These are phyloP conservation scores for Ceratothoa steindachneri DNA, from an alignment of 2,888 invertebrate species.

Conservation along the genomic window DNA sequence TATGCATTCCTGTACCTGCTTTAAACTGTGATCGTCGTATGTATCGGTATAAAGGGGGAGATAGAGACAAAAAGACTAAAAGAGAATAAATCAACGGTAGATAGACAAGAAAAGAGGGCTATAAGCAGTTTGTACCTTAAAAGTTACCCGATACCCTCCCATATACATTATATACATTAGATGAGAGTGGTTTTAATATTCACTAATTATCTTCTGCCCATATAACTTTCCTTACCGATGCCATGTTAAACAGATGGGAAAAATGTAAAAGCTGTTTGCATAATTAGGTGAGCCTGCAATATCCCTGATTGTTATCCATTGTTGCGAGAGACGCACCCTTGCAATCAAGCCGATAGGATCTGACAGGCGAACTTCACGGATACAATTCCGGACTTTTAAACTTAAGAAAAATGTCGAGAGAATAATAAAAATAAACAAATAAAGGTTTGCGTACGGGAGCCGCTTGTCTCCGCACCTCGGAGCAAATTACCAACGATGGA, in stretches of 20 bases:
- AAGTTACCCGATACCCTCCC: too few relatives aligned
- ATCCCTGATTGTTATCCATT: slow-evolving; percentile 9
- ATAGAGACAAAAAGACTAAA: too few relatives aligned
- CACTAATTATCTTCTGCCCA: neutral
- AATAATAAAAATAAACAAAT: neutral
- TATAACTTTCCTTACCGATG: neutral
- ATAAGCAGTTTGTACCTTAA: too few relatives aligned
- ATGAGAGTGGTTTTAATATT: neutral
- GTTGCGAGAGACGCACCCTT: slow-evolving; percentile 13
- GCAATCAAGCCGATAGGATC: slow-evolving; percentile 10
- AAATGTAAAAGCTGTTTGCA: slow-evolving; percentile 7
- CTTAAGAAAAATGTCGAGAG: neutral
- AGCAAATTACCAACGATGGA: too few relatives aligned
- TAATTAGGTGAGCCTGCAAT: slow-evolving; percentile 13
- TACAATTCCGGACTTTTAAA: slow-evolving; percentile 6
- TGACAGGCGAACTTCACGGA: neutral
- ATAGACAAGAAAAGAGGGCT: too few relatives aligned
- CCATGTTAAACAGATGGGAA: neutral
- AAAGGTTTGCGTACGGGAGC: neutral
- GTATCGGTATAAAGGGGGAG: too few relatives aligned
- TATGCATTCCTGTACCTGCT: too few relatives aligned
- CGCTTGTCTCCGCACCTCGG: too few relatives aligned
- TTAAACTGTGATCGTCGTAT: too few relatives aligned
- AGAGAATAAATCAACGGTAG: too few relatives aligned
- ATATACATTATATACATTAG: neutral